phyloP scores from a whole-genome alignment of 2,797 vertebrate species.

The Molossus alvarezi region DNA sequence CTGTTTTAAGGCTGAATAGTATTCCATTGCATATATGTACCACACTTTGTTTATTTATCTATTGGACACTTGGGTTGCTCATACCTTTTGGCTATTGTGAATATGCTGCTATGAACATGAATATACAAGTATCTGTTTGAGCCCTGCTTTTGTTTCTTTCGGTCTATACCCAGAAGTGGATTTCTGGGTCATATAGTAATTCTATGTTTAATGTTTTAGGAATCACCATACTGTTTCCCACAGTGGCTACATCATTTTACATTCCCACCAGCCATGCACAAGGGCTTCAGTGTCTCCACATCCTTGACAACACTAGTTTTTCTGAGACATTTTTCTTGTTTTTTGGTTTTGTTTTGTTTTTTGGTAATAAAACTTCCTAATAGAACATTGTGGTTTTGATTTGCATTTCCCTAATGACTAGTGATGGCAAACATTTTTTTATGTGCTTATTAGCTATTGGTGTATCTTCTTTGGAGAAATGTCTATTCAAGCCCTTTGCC shows the following conservation, averaged over 20 bases:
- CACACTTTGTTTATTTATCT: background rate
- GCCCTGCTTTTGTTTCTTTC: background rate
- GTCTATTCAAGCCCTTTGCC: constrained; percentile 25
- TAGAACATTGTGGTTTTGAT: background rate
- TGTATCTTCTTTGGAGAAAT: constrained; percentile 41
- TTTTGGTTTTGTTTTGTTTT: background rate
- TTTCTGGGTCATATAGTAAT: background rate
- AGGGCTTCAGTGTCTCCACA: background rate
- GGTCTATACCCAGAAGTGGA: background rate
- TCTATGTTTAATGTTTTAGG: background rate
- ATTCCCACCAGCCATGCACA: background rate
- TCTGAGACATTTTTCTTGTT: background rate
- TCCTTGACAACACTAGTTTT: background rate
- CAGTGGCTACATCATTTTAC: background rate
- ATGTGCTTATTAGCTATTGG: background rate
- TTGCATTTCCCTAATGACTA: background rate
- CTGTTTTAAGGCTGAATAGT: background rate
- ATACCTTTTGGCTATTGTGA: background rate
- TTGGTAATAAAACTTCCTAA: background rate
- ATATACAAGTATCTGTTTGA: background rate
- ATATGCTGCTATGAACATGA: background rate
- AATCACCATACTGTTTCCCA: background rate
- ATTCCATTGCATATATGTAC: fast-evolving
- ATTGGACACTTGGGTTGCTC: background rate
- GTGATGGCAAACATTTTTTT: background rate